Evolutionary conservation across 2,888 invertebrate species (phyloP).

Genomic region (Hirtodrosophila trivittata): DNA sequence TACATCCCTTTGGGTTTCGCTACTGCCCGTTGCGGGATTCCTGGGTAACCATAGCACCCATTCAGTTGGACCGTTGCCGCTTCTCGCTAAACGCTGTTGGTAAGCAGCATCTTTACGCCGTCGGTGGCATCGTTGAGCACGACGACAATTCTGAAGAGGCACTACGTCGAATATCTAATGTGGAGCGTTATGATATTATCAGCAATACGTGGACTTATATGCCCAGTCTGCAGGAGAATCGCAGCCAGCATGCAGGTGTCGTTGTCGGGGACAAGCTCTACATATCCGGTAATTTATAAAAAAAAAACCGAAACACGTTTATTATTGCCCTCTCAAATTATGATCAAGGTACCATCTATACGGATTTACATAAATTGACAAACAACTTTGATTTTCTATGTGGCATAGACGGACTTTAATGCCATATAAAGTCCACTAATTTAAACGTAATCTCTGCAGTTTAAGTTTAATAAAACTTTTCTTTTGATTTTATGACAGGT

Average conservation of each 20-base stretch:
- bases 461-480: no score
- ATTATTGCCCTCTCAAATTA: no score
- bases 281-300: constrained; percentile 76
- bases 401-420: no score
- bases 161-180: constrained; percentile 80
- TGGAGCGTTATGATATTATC: constrained; percentile 86
- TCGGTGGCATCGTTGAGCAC: constrained; percentile 87
- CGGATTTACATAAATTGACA: no score
- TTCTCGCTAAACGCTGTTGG: constrained; percentile 87
- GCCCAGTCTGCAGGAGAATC: constrained; percentile 85
- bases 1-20: constrained; percentile 89
- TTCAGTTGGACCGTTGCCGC: constrained; percentile 87
- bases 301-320: no score
- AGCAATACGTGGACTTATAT: constrained; percentile 86
- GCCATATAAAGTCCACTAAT: no score
- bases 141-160: constrained; percentile 83
- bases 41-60: constrained; percentile 88
- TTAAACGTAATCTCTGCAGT: no score
- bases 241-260: constrained; percentile 87
- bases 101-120: constrained; percentile 85
- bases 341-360: no score
- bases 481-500: constrained; percentile 64
- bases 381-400: no score
- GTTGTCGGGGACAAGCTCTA: constrained; percentile 81
- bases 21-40: constrained; percentile 86